Evolutionary conservation across 2,797 vertebrate genomes (phyloP), one percentile per base, ranked within the genome.

Genomic region (Cyclopterus lumpus): DNA sequence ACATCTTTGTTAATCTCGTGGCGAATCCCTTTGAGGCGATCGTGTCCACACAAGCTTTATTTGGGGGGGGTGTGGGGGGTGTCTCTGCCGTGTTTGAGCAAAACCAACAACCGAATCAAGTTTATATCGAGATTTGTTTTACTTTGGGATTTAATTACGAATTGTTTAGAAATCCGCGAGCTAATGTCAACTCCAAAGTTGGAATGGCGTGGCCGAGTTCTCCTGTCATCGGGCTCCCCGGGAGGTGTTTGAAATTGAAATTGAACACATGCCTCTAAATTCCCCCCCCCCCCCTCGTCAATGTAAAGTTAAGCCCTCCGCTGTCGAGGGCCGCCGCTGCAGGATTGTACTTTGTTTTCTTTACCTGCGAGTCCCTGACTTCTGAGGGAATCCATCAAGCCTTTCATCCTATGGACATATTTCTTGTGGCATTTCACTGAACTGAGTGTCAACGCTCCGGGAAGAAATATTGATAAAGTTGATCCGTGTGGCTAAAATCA

Each of bases 211-310:
- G 49, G 77, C 58, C 72, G 84, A 32, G 73, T 58, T 86, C 26
- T 89, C 83, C 71, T 84, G 83, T 83, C 83, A 85, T 85, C 83
- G 3, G 66, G 54, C 77, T 85, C 74, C 74, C 78, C 36, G 7
- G 69, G 83, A 82, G 81, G 54, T 85, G 80, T 91, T 90, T 86
- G 83, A 84, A 88, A 90, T 90, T 72, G 77, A 92, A 91, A 92
- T 86, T 75, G 80, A 88, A 82, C 87, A 80, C 83, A 89, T 69
- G 86, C 80, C 71, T 75, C 38, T 68, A 79, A 92, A 86, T 66
- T n/a, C n/a, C n/a, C n/a, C n/a, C n/a, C n/a, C n/a, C n/a, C n/a
- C 26, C 77, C 61, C 57, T 75, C 53, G 24, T 61, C 75, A 38
- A 16, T 81, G 86, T 71, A 72, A 82, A 83, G 79, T 78, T 85